phyloP scores from a whole-genome alignment of 1,140 invertebrate genomes.

The Trachymyrmex cornetzi region DNA sequence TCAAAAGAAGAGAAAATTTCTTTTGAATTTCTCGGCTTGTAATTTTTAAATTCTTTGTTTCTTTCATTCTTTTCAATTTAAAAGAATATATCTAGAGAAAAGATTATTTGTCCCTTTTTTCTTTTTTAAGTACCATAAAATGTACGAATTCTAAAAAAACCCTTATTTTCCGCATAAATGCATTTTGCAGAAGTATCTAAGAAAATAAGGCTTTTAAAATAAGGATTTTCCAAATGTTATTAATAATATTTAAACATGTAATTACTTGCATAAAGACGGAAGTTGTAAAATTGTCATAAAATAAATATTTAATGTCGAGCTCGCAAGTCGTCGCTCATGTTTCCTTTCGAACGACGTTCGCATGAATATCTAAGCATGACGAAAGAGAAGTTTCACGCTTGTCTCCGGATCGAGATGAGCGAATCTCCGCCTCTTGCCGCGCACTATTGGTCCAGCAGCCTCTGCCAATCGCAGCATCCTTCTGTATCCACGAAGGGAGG shows the following conservation, averaged over 20 bases:
- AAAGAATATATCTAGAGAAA: too few species aligned
- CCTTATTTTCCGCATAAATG: too few species aligned
- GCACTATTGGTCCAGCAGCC: conserved; percentile 61
- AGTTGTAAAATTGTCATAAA: background rate
- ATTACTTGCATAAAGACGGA: background rate
- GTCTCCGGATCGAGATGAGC: conserved; percentile 14
- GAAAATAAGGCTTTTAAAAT: too few species aligned
- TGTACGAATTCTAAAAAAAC: too few species aligned
- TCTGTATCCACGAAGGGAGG: background rate
- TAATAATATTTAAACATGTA: background rate
- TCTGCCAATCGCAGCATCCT: conserved; percentile 64
- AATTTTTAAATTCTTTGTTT: too few species aligned
- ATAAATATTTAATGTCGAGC: background rate
- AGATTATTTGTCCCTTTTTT: too few species aligned
- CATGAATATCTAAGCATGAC: conserved; percentile 58
- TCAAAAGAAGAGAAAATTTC: too few species aligned
- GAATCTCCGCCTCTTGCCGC: conserved; percentile 34
- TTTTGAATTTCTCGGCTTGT: too few species aligned
- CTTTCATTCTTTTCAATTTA: too few species aligned
- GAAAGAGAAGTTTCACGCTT: conserved; percentile 64
- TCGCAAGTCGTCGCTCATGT: background rate
- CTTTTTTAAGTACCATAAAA: too few species aligned
- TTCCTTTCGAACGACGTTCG: background rate
- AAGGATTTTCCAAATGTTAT: too few species aligned
- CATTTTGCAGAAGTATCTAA: too few species aligned